Conservation (phyloP, 2,888 invertebrate genomes). For the Synergus gifuensis region DNA sequence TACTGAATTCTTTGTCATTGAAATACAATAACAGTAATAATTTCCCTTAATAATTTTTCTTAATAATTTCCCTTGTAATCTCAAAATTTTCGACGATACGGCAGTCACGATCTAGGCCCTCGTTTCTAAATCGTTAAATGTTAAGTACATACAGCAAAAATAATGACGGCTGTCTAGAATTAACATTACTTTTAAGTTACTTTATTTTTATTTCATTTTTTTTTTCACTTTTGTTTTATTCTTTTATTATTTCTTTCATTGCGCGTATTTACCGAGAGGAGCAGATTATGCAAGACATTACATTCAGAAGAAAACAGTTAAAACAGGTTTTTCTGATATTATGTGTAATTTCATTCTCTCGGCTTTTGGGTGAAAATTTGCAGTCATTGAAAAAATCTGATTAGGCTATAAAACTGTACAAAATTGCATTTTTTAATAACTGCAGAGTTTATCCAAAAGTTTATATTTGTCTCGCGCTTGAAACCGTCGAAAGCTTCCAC, state of each 20-base stretch:
- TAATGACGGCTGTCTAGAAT: constrained; percentile 51
- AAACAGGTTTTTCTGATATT: neutral
- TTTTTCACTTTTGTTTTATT: constrained; percentile 41
- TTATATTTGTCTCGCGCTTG: neutral
- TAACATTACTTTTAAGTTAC: constrained; percentile 47
- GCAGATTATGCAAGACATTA: constrained; percentile 11
- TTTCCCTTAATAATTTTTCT: neutral
- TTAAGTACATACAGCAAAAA: constrained; percentile 41
- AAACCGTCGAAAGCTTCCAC: constrained; percentile 15
- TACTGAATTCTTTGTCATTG: neutral
- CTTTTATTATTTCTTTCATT: constrained; percentile 25
- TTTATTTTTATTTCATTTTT: constrained; percentile 48
- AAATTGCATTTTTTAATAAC: neutral
- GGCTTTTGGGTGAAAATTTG: neutral
- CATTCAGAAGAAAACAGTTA: neutral
- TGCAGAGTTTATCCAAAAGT: constrained; percentile 6
- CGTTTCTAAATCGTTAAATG: constrained; percentile 39
- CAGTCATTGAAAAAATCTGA: neutral
- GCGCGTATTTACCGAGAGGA: constrained; percentile 12
- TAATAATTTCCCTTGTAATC: neutral
- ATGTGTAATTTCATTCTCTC: constrained; percentile 21
- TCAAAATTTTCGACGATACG: constrained; percentile 22
- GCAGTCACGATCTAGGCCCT: constrained; percentile 42
- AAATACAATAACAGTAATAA: constrained; percentile 1
- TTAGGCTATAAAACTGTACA: too few species aligned